Conservation (phyloP, 2,888 invertebrate genomes). For the Hydraecia micacea region DNA sequence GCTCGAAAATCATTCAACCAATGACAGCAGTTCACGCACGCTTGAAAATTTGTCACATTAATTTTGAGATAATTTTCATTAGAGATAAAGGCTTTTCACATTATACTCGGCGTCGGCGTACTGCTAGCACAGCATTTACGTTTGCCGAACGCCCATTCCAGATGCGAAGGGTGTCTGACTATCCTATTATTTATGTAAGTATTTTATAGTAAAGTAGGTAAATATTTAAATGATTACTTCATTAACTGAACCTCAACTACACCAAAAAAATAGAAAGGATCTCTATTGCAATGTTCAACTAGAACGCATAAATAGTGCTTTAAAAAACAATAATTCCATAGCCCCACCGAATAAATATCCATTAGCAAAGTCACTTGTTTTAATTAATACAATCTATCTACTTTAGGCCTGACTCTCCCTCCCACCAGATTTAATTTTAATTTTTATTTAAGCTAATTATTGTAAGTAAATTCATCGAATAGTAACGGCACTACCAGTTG, state of each 20-base stretch:
- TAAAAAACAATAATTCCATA: conserved; percentile 13
- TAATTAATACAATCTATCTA: neutral
- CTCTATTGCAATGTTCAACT: conserved; percentile 26
- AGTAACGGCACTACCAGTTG: too few species aligned
- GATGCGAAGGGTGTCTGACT: conserved; percentile 7
- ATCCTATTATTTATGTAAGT: conserved; percentile 46
- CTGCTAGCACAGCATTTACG: neutral
- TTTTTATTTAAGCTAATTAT: neutral
- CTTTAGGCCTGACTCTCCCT: neutral
- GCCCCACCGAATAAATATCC: conserved; percentile 33
- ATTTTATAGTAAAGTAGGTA: conserved; percentile 48
- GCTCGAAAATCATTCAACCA: neutral
- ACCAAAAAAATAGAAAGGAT: conserved; percentile 18
- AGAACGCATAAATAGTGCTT: conserved; percentile 9
- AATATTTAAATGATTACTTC: conserved; percentile 46
- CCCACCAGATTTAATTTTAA: too few species aligned
- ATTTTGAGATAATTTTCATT: neutral
- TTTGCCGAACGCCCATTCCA: conserved; percentile 13
- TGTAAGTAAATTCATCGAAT: neutral
- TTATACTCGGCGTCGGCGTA: neutral
- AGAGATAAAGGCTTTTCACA: neutral
- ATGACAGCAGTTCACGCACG: neutral
- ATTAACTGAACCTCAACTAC: conserved; percentile 40
- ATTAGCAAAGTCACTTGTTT: neutral
- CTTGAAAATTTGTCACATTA: neutral